Percentiles rank a stretch among this genome's conserved stretches.
Evolutionary conservation across 2,888 invertebrate genomes (phyloP).

Genomic region (Anaspis maculata): DNA sequence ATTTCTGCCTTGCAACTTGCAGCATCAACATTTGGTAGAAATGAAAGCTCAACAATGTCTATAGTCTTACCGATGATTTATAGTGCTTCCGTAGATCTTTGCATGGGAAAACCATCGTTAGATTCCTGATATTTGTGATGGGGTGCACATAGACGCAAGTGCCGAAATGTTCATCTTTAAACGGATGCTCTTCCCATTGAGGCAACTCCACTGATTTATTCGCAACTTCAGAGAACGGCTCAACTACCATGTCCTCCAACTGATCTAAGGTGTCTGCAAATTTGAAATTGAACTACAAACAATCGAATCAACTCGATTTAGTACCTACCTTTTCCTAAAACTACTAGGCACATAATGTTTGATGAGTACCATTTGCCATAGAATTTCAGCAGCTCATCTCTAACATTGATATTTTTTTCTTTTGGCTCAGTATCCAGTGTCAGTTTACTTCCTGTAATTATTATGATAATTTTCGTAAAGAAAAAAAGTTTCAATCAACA

Average conservation of each 20-base stretch:
- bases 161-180: constrained; percentile 61
- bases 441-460: constrained; percentile 68
- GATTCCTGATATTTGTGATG: constrained; percentile 79
- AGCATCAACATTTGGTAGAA: no score
- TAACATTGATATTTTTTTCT: constrained; percentile 73
- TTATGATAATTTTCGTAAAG: no score
- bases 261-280: constrained; percentile 77
- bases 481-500: no score
- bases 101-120: constrained; percentile 83
- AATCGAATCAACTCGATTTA: constrained; percentile 39
- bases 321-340: constrained; percentile 87
- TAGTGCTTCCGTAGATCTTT: constrained; percentile 78
- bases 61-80: constrained; percentile 65
- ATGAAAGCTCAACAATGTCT: no score
- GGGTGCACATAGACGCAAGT: constrained; percentile 72
- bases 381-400: constrained; percentile 81
- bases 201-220: constrained; percentile 68
- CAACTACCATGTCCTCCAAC: constrained; percentile 68
- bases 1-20: no score
- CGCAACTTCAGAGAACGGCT: constrained; percentile 67
- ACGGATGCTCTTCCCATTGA: constrained; percentile 77
- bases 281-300: no score
- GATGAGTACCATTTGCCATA: constrained; percentile 89
- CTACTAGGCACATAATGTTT: constrained; percentile 85
- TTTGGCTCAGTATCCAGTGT: constrained; percentile 76